Conservation (phyloP, 2,113 vertebrate species). For the Thalassarche chlororhynchos region DNA sequence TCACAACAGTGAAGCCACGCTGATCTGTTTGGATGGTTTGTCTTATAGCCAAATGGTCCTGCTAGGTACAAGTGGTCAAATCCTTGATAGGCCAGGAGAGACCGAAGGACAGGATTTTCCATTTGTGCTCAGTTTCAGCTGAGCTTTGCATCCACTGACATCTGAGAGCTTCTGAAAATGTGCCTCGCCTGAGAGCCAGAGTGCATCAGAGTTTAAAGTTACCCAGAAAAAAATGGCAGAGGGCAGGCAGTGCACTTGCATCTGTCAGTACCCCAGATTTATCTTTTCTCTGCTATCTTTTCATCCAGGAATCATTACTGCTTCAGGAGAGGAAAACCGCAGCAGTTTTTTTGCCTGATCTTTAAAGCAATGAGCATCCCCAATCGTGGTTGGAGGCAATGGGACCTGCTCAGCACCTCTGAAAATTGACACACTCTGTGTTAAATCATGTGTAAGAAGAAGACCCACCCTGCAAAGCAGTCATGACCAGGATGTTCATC, state of each 20-base stretch:
- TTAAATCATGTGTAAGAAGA: not conserved
- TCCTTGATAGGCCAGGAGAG: not conserved
- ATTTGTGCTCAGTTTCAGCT: conserved; percentile 44
- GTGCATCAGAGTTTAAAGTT: conserved; percentile 29
- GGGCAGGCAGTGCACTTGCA: not conserved
- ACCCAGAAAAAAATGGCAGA: conserved; percentile 34
- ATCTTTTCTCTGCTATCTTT: not conserved
- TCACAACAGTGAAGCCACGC: not conserved
- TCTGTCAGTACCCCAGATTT: not conserved
- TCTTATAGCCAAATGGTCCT: not conserved
- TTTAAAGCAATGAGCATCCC: not conserved
- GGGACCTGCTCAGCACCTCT: not conserved
- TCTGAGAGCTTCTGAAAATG: conserved; percentile 39
- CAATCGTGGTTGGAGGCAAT: not conserved
- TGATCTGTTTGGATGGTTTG: not conserved
- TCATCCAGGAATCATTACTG: not conserved
- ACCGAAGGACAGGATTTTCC: not conserved
- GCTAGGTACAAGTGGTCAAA: not conserved
- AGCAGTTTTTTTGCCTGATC: not conserved
- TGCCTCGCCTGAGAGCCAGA: not conserved
- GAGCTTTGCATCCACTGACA: conserved; percentile 16
- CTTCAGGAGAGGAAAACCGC: not conserved
- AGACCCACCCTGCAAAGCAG: not conserved
- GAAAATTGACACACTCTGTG: not conserved
- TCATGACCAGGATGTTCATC: not conserved